Base-by-base conservation (phyloP, 2,797 vertebrate species). In the Sebastes kiyomatsui region DNA sequence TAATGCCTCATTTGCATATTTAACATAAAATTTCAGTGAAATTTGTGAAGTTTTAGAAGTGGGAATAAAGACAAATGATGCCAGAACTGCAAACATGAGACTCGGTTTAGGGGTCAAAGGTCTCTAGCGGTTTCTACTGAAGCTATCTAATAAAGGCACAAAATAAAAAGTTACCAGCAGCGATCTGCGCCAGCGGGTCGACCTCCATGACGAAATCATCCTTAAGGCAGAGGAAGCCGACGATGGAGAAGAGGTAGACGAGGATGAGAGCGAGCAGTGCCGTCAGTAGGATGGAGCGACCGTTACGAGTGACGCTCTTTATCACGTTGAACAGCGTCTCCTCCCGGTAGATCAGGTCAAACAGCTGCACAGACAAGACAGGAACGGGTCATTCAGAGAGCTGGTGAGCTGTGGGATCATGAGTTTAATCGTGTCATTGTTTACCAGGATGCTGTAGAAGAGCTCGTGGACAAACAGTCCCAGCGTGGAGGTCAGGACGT, bases 171-270 rank as follows among this genome's bases (percentile, higher is more conserved):
- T 0, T 6, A 69, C 96, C 95, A 87, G 83, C 60, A 3, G 86
- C 32, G 2, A 84, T 73, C 70, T 90, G 90, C 0, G 92, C 88
- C 89, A 99, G 96, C 12, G 88, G 95, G 90, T 99, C 98, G 11
- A 99, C 98, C 94, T 99, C 98, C 85, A 99, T 95, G 86, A 99
- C 99, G 95, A 99, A 99, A 88, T 99, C 98, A 28, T 99, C 96
- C 92, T 98, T 98, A 67, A 99, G 96, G 86, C 97, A 99, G 1
- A 99, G 96, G 95, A 99, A 99, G 85, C 98, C 98, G 16, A 99
- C 97, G 6, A 99, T 99, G 92, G 98, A 99, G 96, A 99, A 99
- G 84, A 99, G 98, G 95, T 99, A 99, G 93, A 99, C 98, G 0
- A 99, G 96, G 93, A 99, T 99, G 90, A 99, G 97, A n/a, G 98